Conservation (phyloP, 2,113 vertebrate species). For the Seriola dumerili region DNA sequence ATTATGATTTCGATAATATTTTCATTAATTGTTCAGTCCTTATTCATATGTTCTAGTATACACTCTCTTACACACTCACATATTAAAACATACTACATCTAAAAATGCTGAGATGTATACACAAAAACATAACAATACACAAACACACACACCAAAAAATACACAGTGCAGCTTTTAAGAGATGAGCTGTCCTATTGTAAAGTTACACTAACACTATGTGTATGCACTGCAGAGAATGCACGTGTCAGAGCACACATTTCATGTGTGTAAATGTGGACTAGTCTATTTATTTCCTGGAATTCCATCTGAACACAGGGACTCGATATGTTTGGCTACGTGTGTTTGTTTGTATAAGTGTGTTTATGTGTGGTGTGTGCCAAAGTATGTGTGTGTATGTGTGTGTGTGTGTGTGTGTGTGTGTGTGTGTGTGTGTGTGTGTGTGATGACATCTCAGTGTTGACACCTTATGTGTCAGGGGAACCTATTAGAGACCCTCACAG, state of each 20-base stretch:
- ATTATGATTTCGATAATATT: too few relatives aligned
- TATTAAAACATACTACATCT: constrained; percentile 11
- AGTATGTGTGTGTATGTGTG: background rate
- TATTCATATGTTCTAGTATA: constrained; percentile 35
- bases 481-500: constrained; percentile 81
- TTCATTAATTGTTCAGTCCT: too few relatives aligned
- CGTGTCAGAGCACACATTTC: background rate
- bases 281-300: background rate
- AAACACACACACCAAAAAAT: background rate
- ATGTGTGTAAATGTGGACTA: background rate
- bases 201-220: background rate
- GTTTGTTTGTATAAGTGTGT: constrained; percentile 36
- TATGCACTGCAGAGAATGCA: background rate
- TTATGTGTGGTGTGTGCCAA: background rate
- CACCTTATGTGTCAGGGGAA: constrained; percentile 80
- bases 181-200: background rate
- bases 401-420: background rate
- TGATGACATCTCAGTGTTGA: constrained; percentile 75
- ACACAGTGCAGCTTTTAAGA: background rate
- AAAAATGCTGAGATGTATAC: background rate
- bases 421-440: constrained; percentile 28
- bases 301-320: constrained; percentile 11
- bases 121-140: background rate
- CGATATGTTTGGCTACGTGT: background rate
- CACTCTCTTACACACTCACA: background rate